These are phyloP conservation scores for Dolichotis patagonum DNA, from an alignment of 2,113 vertebrate genomes.

Conservation along the genomic window DNA sequence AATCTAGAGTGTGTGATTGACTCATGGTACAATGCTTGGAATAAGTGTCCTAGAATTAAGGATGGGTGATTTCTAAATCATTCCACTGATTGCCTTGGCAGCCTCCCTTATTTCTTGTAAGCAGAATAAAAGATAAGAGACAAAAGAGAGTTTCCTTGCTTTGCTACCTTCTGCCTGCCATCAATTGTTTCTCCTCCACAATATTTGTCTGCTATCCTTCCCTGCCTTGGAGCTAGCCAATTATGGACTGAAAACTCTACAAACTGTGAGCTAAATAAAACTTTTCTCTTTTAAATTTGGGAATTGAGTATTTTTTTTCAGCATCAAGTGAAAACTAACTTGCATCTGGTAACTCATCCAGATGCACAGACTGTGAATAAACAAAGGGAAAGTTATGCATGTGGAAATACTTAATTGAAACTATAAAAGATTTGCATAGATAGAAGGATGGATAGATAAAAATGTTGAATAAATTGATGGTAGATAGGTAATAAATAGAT, in stretches of 20 bases:
- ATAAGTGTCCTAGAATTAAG: neutral
- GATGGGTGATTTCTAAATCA: neutral
- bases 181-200: neutral
- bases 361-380: neutral
- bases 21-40: neutral
- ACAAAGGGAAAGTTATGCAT: neutral
- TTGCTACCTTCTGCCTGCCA: neutral
- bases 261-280: neutral
- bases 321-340: neutral
- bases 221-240: neutral
- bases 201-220: too few species aligned
- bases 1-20: too few species aligned
- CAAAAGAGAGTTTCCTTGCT: neutral
- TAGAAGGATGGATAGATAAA: too few species aligned
- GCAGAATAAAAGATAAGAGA: neutral
- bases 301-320: neutral
- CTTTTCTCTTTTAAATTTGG: neutral
- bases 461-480: neutral
- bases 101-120: neutral
- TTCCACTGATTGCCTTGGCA: neutral
- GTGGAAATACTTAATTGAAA: neutral
- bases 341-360: accelerated
- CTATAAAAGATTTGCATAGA: too few species aligned
- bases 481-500: too few species aligned
- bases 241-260: neutral